Evolutionary conservation across 1,140 invertebrate species (phyloP).

Genomic region (Eufriesea mexicana): DNA sequence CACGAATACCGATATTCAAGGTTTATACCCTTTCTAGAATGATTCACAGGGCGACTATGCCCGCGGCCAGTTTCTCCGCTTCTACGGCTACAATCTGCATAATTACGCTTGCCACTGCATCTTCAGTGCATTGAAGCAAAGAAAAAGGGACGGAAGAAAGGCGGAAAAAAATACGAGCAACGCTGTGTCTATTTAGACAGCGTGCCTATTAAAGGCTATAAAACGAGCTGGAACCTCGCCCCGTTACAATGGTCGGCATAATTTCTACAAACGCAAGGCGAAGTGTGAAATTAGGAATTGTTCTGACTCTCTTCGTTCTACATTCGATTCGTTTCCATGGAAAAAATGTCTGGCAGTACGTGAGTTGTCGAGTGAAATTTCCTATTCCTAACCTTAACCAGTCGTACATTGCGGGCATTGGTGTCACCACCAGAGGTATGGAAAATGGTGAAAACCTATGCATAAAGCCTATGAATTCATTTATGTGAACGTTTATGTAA

Average conservation of each 20-base stretch:
- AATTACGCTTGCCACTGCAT: conserved; percentile 55
- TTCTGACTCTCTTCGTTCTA: neutral
- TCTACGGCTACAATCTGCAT: conserved; percentile 66
- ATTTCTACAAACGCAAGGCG: conserved; percentile 30
- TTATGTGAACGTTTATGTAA: neutral
- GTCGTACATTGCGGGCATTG: neutral
- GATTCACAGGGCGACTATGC: conserved; percentile 60
- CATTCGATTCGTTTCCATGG: conserved; percentile 8
- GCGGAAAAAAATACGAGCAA: neutral
- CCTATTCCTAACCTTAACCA: too few relatives aligned
- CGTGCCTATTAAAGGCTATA: conserved; percentile 62
- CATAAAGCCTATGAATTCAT: too few relatives aligned
- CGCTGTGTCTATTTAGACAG: conserved; percentile 50
- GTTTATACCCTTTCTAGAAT: conserved; percentile 55
- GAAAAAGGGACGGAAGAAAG: conserved; percentile 27
- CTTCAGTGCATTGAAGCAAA: conserved; percentile 22
- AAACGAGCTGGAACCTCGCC: conserved; percentile 37
- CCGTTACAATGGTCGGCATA: conserved; percentile 16
- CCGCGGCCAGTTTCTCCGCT: conserved; percentile 61
- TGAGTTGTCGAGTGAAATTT: neutral
- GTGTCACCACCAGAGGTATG: neutral
- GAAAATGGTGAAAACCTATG: neutral
- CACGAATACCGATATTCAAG: conserved; percentile 36
- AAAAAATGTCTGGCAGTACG: neutral
- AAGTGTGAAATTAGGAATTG: conserved; percentile 37